phyloP scores from a whole-genome alignment of 2,888 invertebrate genomes.

The Leptogaster cylindrica region DNA sequence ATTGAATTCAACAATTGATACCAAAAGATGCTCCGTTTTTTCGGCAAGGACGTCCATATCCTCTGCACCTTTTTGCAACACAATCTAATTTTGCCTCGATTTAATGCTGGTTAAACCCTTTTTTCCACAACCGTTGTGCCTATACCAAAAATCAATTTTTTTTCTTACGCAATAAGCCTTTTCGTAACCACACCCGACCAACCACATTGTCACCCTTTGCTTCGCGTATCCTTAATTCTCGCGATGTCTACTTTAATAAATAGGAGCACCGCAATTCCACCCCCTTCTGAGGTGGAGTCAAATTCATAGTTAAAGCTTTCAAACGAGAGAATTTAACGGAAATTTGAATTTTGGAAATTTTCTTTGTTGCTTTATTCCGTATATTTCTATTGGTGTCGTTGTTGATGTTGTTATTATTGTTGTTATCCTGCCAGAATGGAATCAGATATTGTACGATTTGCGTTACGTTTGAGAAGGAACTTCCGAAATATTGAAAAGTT shows the following conservation, averaged over 20 bases:
- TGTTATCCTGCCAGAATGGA: constrained; percentile 14
- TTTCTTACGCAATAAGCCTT: constrained; percentile 41
- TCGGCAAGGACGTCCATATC: neutral
- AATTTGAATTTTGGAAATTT: constrained; percentile 37
- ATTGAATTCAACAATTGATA: constrained; percentile 45
- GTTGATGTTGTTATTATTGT: no score
- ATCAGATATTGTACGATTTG: constrained; percentile 6
- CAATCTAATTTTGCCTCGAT: constrained; percentile 27
- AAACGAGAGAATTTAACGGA: constrained; percentile 22
- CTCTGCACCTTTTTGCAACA: constrained; percentile 6
- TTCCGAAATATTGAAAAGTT: constrained; percentile 42
- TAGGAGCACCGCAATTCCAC: no score
- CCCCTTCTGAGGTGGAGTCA: neutral
- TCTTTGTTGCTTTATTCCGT: constrained; percentile 1
- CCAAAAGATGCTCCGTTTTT: constrained; percentile 40
- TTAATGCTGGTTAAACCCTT: constrained; percentile 26
- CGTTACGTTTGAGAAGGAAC: constrained; percentile 1
- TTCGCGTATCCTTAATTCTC: neutral
- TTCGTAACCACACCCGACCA: constrained; percentile 6
- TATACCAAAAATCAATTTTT: constrained; percentile 29
- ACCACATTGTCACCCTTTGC: neutral
- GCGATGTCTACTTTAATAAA: neutral
- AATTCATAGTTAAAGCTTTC: neutral
- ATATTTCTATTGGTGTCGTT: constrained; percentile 22
- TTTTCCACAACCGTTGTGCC: constrained; percentile 7